Conservation (phyloP, 2,113 vertebrate genomes). For the Stegostoma tigrinum region DNA sequence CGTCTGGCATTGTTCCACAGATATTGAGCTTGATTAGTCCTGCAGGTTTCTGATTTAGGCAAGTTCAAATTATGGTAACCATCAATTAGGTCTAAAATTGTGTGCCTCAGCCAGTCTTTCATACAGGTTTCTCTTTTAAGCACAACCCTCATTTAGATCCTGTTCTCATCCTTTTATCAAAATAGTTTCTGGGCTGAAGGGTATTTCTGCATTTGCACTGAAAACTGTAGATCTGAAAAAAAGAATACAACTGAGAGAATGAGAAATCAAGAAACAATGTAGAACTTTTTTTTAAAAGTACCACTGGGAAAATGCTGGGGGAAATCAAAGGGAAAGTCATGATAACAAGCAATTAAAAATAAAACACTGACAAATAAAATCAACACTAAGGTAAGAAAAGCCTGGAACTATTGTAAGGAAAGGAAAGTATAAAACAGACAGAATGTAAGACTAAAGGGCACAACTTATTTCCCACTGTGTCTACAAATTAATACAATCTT, state of each 20-base stretch:
- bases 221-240: neutral
- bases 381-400: slow-evolving; percentile 11
- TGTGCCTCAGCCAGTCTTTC: neutral
- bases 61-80: slow-evolving; percentile 14
- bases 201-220: neutral
- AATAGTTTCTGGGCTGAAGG: neutral
- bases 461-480: neutral
- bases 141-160: neutral
- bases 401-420: neutral
- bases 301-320: neutral
- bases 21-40: neutral
- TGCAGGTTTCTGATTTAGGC: neutral
- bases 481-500: neutral
- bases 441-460: neutral
- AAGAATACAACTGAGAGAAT: neutral
- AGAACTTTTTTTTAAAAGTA: neutral
- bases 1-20: neutral
- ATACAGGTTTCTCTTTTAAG: neutral
- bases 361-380: neutral
- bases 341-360: slow-evolving; percentile 11
- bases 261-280: neutral
- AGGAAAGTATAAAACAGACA: neutral
- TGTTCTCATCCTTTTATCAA: neutral
- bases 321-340: slow-evolving; percentile 15
- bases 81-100: neutral